phyloP scores from a whole-genome alignment of 2,888 invertebrate genomes.

The Catocala fraxini region DNA sequence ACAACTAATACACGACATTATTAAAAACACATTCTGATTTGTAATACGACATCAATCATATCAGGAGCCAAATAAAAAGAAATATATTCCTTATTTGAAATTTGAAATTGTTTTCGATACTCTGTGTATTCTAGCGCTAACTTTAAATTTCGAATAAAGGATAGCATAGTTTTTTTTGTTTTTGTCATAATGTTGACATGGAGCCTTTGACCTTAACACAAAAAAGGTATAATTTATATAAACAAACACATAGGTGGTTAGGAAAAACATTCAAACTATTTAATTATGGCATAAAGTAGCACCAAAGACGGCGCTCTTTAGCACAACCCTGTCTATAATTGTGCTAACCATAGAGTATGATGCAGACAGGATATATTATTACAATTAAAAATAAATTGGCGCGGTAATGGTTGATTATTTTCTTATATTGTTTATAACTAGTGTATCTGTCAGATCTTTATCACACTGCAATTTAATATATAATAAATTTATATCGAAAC shows the following conservation, averaged over 20 bases:
- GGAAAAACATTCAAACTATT: conserved; percentile 53
- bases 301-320: conserved; percentile 61
- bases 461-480: too few species aligned
- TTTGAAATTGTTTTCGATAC: too few species aligned
- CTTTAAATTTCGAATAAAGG: too few species aligned
- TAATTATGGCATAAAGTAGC: conserved; percentile 59
- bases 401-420: conserved; percentile 14
- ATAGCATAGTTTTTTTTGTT: too few species aligned
- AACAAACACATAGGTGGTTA: conserved; percentile 44
- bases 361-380: conserved; percentile 30
- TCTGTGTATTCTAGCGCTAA: too few species aligned
- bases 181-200: not conserved
- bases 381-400: conserved; percentile 14
- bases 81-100: too few species aligned
- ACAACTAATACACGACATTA: too few species aligned
- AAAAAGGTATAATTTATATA: conserved; percentile 40
- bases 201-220: conserved; percentile 12
- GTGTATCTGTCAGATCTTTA: too few species aligned
- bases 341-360: conserved; percentile 45
- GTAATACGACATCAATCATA: too few species aligned
- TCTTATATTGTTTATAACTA: conserved; percentile 6
- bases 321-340: conserved; percentile 63
- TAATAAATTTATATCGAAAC: too few species aligned
- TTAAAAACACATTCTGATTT: too few species aligned
- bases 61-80: too few species aligned